A percentile compares a stretch with the other conserved stretches of the same genome.
Evolutionary conservation across 2,113 vertebrate genomes (phyloP).

Genomic region (Carlito syrichta): DNA sequence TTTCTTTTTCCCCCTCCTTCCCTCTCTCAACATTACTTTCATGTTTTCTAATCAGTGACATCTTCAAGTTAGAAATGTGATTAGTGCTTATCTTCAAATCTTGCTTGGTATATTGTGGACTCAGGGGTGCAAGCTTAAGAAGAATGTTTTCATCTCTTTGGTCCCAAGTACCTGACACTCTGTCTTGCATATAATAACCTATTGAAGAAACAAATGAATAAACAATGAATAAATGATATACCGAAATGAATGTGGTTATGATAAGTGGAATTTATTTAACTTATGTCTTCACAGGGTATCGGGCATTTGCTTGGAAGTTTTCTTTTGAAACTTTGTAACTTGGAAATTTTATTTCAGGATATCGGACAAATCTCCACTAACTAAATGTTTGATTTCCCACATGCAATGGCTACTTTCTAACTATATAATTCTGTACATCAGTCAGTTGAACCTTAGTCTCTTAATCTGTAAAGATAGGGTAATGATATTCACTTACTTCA

Average conservation of each 20-base stretch:
- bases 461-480: slow-evolving; percentile 5
- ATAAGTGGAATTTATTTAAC: neutral
- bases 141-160: neutral
- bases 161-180: neutral
- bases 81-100: neutral
- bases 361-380: neutral
- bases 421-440: neutral
- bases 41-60: neutral
- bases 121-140: neutral
- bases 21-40: neutral
- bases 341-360: neutral
- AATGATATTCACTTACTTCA: neutral
- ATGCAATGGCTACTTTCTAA: neutral
- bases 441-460: neutral
- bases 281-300: neutral
- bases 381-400: neutral
- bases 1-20: neutral
- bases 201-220: neutral
- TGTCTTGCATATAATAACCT: neutral
- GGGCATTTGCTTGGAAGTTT: neutral
- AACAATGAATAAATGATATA: neutral
- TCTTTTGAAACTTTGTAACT: neutral
- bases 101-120: neutral
- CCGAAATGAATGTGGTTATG: neutral
- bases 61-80: neutral